Base-by-base conservation (phyloP, 2,113 vertebrate genomes). In the Calonectris borealis region DNA sequence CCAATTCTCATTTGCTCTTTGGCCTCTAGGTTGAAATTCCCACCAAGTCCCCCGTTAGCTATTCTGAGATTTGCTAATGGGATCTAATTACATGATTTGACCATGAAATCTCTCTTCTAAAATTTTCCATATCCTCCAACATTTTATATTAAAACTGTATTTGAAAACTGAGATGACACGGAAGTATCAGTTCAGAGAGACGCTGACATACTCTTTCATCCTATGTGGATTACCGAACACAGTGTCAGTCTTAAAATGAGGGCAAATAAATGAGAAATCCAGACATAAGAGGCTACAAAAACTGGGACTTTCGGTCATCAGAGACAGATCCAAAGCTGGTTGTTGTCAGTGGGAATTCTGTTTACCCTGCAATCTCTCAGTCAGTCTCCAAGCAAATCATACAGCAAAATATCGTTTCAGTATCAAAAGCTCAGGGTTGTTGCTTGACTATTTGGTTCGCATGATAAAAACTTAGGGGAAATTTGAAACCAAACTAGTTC, bases 401-500 rank as follows among this genome's bases (percentile, higher is more conserved):
- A 31, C 10, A 68, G 34, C 22, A 91, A 86, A 82, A 86, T 40
- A 42, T 20, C 18, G 2, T 32, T 71, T 94, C 1, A 0, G 5
- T 64, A 66, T 52, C 42, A 81, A 84, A 93, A 90, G 10, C 29
- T 88, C 20, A 64, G 34, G 18, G 25, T 34, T 70, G 36, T 42
- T 92, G 6, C n/a, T 90, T 61, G 58, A 70, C 79, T 92, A 42
- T 95, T 92, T 92, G 57, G 8, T 91, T 42, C 34, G 48, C 55
- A 69, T 57, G 69, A 46, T 82, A 92, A 95, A 95, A 93, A 83
- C 58, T 83, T 81, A 66, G 52, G 46, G 60, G 81, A 95, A 92
- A 86, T 86, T 34, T 86, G 82, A 97, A 91, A 93, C 82, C 34
- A 42, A 89, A 95, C 88, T 92, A 89, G 76, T 96, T 95, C 80